Evolutionary conservation across 1,140 invertebrate genomes (phyloP).

Genomic region (Lanistes nyassanus): DNA sequence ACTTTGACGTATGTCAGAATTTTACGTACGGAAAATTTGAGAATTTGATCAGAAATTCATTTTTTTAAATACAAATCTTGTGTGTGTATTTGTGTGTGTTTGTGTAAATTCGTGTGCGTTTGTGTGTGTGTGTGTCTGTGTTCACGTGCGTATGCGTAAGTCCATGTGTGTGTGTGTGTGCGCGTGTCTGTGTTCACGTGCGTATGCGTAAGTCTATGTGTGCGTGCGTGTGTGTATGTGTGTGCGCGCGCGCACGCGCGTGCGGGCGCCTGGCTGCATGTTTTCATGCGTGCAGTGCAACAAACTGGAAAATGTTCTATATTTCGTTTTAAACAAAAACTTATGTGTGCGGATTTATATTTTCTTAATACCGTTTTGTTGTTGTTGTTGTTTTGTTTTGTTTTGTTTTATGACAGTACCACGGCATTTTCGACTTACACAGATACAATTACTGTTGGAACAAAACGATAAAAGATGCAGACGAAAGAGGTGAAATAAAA

Average conservation of each 20-base stretch:
- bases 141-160: conserved; percentile 3
- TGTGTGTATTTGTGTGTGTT: background rate
- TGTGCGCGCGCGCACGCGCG: conserved; percentile 1
- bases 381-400: background rate
- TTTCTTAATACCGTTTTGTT: background rate
- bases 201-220: conserved; percentile 4
- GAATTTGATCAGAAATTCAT: background rate
- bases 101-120: background rate
- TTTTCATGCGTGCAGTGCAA: background rate
- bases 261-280: background rate
- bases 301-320: background rate
- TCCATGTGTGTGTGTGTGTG: background rate
- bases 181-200: background rate
- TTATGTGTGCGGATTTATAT: background rate
- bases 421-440: background rate
- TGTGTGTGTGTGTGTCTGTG: conserved; percentile 19
- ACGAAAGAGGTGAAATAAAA: background rate
- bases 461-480: background rate
- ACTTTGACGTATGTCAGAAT: too few relatives aligned
- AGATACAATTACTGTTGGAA: background rate
- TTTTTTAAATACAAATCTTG: background rate
- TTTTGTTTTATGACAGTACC: background rate
- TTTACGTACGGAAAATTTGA: background rate
- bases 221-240: conserved; percentile 15
- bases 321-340: background rate